These are phyloP conservation scores for Anoplopoma fimbria DNA, from an alignment of 2,113 vertebrate genomes.

Conservation along the genomic window DNA sequence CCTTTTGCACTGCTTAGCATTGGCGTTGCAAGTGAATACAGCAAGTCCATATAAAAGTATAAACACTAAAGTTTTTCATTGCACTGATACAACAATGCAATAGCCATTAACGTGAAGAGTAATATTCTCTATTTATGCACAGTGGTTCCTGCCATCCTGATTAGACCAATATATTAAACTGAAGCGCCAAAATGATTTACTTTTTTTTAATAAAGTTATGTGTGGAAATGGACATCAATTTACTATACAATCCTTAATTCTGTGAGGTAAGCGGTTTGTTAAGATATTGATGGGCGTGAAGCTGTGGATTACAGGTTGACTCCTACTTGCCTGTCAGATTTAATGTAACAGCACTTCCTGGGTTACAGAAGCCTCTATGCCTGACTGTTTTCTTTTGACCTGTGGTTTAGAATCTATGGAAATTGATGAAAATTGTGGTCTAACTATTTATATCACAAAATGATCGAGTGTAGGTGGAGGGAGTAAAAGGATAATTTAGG, in stretches of 20 bases:
- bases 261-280: background rate
- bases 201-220: background rate
- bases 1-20: background rate
- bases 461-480: constrained; percentile 35
- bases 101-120: no score
- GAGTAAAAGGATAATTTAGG: constrained; percentile 19
- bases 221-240: constrained; percentile 10
- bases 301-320: constrained; percentile 27
- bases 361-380: constrained; percentile 16
- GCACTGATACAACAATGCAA: no score
- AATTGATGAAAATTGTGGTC: constrained; percentile 56
- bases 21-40: no score
- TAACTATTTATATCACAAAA: constrained; percentile 54
- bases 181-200: constrained; percentile 21
- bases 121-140: background rate
- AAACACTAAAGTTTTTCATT: no score
- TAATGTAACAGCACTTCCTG: constrained; percentile 49
- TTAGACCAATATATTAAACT: constrained; percentile 41
- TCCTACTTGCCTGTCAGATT: constrained; percentile 37
- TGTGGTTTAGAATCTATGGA: constrained; percentile 26
- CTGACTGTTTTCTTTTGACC: constrained; percentile 30
- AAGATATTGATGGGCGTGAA: constrained; percentile 33
- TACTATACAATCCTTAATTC: constrained; percentile 12
- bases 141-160: constrained; percentile 29
- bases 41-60: no score